These are phyloP conservation scores for Poeciliopsis paucimaculata DNA, from an alignment of 2,797 vertebrate species.

Conservation along the genomic window DNA sequence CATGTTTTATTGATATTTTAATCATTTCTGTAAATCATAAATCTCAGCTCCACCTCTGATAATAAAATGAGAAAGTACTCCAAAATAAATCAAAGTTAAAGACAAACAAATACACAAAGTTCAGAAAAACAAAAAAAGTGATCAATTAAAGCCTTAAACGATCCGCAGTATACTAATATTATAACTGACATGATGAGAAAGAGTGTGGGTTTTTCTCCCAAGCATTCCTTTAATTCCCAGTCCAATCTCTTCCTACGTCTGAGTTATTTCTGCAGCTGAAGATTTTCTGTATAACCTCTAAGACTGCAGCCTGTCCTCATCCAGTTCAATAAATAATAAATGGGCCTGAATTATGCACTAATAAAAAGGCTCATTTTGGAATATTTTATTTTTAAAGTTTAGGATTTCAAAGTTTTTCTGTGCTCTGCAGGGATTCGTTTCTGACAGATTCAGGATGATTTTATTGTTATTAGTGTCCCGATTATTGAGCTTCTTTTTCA, in stretches of 20 bases:
- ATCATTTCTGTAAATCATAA: background rate
- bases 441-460: constrained; percentile 33
- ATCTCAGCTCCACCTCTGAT: background rate
- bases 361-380: constrained; percentile 71
- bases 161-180: background rate
- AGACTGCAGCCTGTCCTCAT: constrained; percentile 58
- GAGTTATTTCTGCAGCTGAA: constrained; percentile 52
- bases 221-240: background rate
- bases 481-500: background rate
- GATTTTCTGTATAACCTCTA: constrained; percentile 65
- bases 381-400: constrained; percentile 71
- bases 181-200: background rate
- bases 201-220: background rate
- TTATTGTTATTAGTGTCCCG: background rate
- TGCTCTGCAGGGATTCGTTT: constrained; percentile 25
- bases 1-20: background rate
- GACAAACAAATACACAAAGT: background rate
- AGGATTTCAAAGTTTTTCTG: constrained; percentile 49
- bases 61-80: background rate
- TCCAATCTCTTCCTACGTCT: constrained; percentile 18
- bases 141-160: background rate
- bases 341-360: constrained; percentile 75
- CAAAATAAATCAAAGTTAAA: background rate
- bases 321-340: constrained; percentile 65
- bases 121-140: background rate